phyloP scores from a whole-genome alignment of 2,888 invertebrate genomes.

The Tinea pellionella region DNA sequence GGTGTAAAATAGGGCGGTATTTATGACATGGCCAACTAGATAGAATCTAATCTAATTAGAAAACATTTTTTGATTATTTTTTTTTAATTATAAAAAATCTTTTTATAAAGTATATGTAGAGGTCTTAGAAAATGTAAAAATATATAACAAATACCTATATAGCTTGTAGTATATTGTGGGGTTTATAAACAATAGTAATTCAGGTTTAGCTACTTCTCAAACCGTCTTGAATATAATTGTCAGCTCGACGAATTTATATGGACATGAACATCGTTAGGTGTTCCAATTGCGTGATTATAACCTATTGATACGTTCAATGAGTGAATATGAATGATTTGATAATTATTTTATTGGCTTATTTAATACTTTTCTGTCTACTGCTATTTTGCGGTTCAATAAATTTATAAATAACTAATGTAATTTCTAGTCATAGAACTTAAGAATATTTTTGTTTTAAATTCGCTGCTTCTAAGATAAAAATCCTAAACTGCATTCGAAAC shows the following conservation, averaged over 20 bases:
- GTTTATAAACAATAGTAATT: background rate
- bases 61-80: no score
- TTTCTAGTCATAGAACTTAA: no score
- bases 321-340: background rate
- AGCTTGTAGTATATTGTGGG: background rate
- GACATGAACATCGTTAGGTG: background rate
- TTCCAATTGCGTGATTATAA: slow-evolving; percentile 5
- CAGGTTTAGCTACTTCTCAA: background rate
- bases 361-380: background rate
- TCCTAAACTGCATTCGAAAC: no score
- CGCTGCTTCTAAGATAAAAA: no score
- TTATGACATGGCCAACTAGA: no score
- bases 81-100: no score
- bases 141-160: no score
- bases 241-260: background rate
- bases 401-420: background rate
- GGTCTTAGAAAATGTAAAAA: no score
- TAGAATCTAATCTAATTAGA: no score
- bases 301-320: background rate
- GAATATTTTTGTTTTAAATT: no score
- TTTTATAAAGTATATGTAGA: no score
- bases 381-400: background rate
- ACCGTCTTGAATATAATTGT: background rate
- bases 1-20: no score
- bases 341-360: background rate